Base-by-base conservation (phyloP, 1,140 invertebrate species). In the Pinna nobilis region DNA sequence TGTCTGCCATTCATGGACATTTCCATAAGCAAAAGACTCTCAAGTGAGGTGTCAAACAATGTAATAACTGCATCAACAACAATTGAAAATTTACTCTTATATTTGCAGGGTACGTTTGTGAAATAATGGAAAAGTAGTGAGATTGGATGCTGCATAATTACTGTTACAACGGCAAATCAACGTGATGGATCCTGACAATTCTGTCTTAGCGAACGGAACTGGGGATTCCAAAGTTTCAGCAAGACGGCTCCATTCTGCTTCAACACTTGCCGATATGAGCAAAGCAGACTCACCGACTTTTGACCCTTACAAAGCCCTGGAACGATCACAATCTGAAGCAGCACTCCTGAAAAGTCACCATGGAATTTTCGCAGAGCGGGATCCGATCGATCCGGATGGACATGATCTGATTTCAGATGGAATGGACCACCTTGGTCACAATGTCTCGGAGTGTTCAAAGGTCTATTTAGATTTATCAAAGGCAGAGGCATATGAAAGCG, bases 241-340 rank as follows among this genome's bases (percentile, higher is more conserved):
- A 5, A 51, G 63, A 59, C 50, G 70, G 13, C 55, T 76, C 23
- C 67, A 70, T 18, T 76, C 67, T 33, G 32, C 59, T 20, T n/a
- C 33, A 49, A 11, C 60, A 41, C 20, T 68, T 37, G 28, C n/a
- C 5, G 20, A 25, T 18, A 25, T 41, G n/a, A 18, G 23, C 1
- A 39, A 39, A 3, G 51, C 11, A 28, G 39, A 39, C 9, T 30
- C 55, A 25, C 55, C 55, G 18, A 30, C 33, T 18, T 63, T 63
- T 60, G 82, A 85, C 59, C 79, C 80, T 0, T 83, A 83, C 74
- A 80, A 73, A 53, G 60, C 68, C 4, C 47, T 85, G 67, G 82
- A 85, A 60, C 72, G 83, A 37, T 85, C 83, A 2, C 83, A 85
- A 66, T 85, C 83, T 0, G 83, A 80, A 57, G 82, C 79, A 9